These are phyloP conservation scores for Yponomeuta evonymella DNA, from an alignment of 2,888 invertebrate species.

Conservation along the genomic window DNA sequence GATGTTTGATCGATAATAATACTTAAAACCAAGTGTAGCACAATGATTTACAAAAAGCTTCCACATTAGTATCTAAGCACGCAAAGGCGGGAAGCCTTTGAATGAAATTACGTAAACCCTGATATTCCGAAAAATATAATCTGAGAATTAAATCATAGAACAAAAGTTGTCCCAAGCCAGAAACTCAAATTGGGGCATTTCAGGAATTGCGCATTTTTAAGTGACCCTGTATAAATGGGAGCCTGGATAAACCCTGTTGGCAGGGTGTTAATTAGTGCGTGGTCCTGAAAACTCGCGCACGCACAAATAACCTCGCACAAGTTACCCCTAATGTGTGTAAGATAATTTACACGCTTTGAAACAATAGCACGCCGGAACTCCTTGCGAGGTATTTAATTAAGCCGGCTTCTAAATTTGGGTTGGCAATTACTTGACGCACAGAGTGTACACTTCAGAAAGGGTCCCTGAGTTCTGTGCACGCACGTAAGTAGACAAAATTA, in stretches of 20 bases:
- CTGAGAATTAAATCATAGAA: no score
- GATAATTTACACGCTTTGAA: slow-evolving; percentile 13
- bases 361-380: slow-evolving; percentile 12
- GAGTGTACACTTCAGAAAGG: background rate
- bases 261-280: background rate
- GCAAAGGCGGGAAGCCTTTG: no score
- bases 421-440: background rate
- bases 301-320: slow-evolving; percentile 2
- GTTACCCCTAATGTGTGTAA: slow-evolving; percentile 14
- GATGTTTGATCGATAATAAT: no score
- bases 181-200: no score
- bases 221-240: background rate
- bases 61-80: no score
- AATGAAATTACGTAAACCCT: no score
- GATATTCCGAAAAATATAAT: no score
- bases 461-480: no score
- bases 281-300: background rate
- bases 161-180: no score
- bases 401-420: slow-evolving; percentile 28
- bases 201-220: background rate
- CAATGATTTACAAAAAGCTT: no score
- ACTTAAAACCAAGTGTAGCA: no score
- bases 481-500: background rate
- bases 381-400: slow-evolving; percentile 36
- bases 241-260: background rate